Evolutionary conservation across 2,113 vertebrate genomes (phyloP), one percentile per base, ranked within the genome.

Genomic region (Callocephalon fimbriatum): DNA sequence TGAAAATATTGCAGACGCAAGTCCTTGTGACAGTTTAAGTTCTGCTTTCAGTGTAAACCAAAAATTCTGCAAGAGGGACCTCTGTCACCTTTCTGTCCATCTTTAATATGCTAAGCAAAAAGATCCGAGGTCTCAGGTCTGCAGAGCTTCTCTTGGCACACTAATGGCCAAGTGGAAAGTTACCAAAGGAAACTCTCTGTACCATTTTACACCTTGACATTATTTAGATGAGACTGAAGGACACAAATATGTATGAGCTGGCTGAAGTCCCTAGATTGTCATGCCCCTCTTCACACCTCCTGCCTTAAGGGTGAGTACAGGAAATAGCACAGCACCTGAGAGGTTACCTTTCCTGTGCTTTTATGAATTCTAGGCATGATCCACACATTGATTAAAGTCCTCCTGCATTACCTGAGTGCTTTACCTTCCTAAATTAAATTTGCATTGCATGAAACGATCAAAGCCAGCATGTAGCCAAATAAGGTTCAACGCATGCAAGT

Each of bases 311-410:
- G n/a, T 17, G 15, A 88, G 38, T 9, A 27, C 2, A 76, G 27
- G 50, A 66, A 96, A 27, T 9, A 48, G 12, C 31, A 72, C 21
- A 83, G 12, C 8, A 78, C 68, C 51, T 35, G 14, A 71, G 59
- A 74, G 51, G 84, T 93, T 77, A 91, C 90, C 82, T 95, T 90
- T 88, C 21, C 25, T 35, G 35, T 5, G 14, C 31, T 70, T 86
- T 75, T 54, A 77, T 21, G 32, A 88, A 88, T 90, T 90, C 93
- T 45, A 61, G 53, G 50, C 79, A 42, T 77, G 67, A 92, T 54
- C 47, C 14, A 73, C 9, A 37, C 18, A 62, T 58, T 83, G 71
- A 48, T 93, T 95, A 73, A 79, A 47, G 50, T 83, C 45, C 59
- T 74, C 13, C n/a, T 92, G 48, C 72, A 88, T 83, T 83, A 81